Percentiles rank a stretch among this genome's conserved stretches.
Evolutionary conservation across 2,888 invertebrate genomes (phyloP).

Genomic region (Drosophila pegasa): DNA sequence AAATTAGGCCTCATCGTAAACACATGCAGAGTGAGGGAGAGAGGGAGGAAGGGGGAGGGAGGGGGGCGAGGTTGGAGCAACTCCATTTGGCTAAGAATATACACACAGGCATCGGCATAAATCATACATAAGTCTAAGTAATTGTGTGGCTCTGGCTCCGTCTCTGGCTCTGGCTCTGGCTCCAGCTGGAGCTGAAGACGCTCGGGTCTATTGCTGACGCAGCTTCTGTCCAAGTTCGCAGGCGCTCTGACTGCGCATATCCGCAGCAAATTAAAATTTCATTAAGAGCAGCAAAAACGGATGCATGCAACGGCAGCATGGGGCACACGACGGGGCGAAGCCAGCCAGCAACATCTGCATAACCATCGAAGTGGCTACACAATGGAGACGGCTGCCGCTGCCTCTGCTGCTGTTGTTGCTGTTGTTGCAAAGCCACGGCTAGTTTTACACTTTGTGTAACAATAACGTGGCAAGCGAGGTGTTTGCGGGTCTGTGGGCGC

Average conservation of each 20-base stretch:
- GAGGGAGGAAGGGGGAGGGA: neutral
- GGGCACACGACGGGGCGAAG: neutral
- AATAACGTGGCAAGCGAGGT: slow-evolving; percentile 26
- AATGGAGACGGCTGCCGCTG: slow-evolving; percentile 31
- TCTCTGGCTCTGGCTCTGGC: neutral
- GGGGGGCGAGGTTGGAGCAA: neutral
- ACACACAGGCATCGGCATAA: slow-evolving; percentile 32
- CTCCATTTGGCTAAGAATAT: slow-evolving; percentile 15
- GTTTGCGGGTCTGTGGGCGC: slow-evolving; percentile 4
- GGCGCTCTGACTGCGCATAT: slow-evolving; percentile 79
- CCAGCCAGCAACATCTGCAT: slow-evolving; percentile 42
- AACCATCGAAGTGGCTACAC: slow-evolving; percentile 31
- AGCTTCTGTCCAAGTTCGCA: slow-evolving; percentile 66
- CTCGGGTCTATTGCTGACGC: slow-evolving; percentile 21
- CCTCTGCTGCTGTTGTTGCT: slow-evolving; percentile 1
- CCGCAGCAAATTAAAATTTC: slow-evolving; percentile 82
- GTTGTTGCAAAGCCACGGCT: slow-evolving; percentile 52
- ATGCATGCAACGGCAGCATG: slow-evolving; percentile 21
- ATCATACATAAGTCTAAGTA: slow-evolving; percentile 71
- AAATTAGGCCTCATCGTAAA: slow-evolving; percentile 41
- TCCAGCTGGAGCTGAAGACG: slow-evolving; percentile 2
- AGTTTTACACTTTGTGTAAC: slow-evolving; percentile 62
- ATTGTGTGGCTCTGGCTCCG: slow-evolving; percentile 57
- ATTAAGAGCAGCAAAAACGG: slow-evolving; percentile 69
- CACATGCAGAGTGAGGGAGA: neutral